Evolutionary conservation across 2,888 invertebrate species (phyloP).

Genomic region (Tiphia femorata): DNA sequence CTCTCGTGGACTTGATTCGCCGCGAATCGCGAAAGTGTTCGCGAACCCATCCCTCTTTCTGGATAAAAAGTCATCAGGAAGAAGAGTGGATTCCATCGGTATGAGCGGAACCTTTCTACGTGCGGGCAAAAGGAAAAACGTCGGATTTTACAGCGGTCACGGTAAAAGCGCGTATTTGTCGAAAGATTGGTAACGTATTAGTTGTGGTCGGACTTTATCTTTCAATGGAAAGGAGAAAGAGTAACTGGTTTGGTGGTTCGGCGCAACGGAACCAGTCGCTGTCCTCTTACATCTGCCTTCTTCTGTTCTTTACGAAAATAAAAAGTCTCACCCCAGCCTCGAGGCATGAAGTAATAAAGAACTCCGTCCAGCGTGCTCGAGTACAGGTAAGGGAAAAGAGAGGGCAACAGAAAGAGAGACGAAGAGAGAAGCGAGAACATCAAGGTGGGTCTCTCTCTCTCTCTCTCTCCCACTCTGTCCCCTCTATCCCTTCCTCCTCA

Average conservation of each 20-base stretch:
- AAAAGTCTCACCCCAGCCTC: slow-evolving; percentile 1
- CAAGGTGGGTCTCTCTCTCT: background rate
- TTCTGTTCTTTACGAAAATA: slow-evolving; percentile 7
- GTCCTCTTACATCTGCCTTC: too few relatives aligned
- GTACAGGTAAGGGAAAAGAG: background rate
- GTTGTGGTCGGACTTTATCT: slow-evolving; percentile 45
- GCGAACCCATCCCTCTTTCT: too few relatives aligned
- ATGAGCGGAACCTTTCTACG: too few relatives aligned
- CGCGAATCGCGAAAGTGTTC: too few relatives aligned
- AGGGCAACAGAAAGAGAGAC: slow-evolving; percentile 3
- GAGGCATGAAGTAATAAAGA: slow-evolving; percentile 2
- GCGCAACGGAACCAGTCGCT: slow-evolving; percentile 19
- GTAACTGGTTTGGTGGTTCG: too few relatives aligned
- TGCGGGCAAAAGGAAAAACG: too few relatives aligned
- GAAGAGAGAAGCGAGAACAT: slow-evolving; percentile 32
- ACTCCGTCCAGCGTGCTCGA: background rate
- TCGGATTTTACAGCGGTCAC: slow-evolving; percentile 19
- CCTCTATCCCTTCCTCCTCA: too few relatives aligned
- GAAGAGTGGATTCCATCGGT: too few relatives aligned
- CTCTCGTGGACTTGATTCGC: too few relatives aligned
- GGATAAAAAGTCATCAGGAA: too few relatives aligned
- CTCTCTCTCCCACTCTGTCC: background rate
- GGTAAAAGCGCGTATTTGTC: slow-evolving; percentile 27
- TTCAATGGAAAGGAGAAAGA: slow-evolving; percentile 5
- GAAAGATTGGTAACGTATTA: slow-evolving; percentile 47